Evolutionary conservation across 2,113 vertebrate species (phyloP).

Genomic region (Phaethornis superciliosus): DNA sequence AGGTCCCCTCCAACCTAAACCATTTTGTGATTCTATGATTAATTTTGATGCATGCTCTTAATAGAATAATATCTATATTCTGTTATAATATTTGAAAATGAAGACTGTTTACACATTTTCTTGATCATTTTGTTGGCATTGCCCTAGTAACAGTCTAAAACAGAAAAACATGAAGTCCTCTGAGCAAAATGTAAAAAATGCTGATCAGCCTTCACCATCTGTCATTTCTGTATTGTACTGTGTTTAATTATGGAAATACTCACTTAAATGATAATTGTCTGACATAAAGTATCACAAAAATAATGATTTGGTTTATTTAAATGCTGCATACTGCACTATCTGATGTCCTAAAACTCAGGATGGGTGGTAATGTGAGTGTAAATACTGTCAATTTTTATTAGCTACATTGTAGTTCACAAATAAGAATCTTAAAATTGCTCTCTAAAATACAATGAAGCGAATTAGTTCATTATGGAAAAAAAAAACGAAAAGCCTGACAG

Average conservation of each 20-base stretch:
- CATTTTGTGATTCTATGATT: background rate
- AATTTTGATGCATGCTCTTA: background rate
- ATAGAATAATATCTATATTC: background rate
- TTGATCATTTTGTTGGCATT: background rate
- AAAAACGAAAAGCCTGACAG: background rate
- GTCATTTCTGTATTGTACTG: constrained; percentile 49
- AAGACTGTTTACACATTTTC: background rate
- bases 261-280: background rate
- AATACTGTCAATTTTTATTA: background rate
- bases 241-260: constrained; percentile 72
- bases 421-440: background rate
- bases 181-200: background rate
- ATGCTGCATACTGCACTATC: background rate
- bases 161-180: background rate
- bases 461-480: background rate
- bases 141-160: background rate
- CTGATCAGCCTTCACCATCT: constrained; percentile 62
- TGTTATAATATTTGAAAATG: background rate
- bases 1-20: too few relatives aligned
- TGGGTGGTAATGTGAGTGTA: background rate
- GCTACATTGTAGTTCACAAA: background rate
- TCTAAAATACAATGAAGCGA: background rate
- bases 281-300: background rate
- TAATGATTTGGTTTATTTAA: background rate
- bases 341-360: background rate